A percentile compares a stretch with the other conserved stretches of the same genome.
Conservation (phyloP, 2,797 vertebrate species). For the Graptemys geographica region DNA sequence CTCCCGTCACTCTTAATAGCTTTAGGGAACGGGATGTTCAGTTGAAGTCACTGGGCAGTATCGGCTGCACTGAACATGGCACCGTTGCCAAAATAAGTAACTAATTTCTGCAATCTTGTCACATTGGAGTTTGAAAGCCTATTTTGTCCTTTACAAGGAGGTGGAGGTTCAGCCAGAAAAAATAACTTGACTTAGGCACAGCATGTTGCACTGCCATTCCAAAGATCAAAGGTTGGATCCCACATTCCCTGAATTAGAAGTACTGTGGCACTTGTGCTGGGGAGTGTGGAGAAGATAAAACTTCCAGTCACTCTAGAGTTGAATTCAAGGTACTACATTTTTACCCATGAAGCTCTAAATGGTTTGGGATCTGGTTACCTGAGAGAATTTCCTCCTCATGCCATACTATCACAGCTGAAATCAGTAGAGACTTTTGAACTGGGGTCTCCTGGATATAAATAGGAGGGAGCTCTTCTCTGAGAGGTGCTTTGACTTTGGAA, state of each 20-base stretch:
- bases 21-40: not conserved
- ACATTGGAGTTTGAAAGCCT: not conserved
- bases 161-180: not conserved
- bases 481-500: not conserved
- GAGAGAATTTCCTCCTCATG: not conserved
- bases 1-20: not conserved
- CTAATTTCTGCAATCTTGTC: not conserved
- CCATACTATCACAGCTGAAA: rapidly evolving
- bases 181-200: not conserved
- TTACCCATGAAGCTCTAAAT: not conserved
- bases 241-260: not conserved
- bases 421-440: not conserved
- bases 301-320: not conserved
- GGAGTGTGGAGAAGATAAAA: not conserved
- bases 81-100: not conserved
- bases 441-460: not conserved
- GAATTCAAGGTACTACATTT: not conserved
- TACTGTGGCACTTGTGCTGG: not conserved
- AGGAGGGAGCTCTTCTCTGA: not conserved
- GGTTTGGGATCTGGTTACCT: not conserved
- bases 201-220: not conserved
- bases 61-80: not conserved
- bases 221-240: not conserved
- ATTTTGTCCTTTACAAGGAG: not conserved
- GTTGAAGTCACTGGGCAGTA: not conserved